Evolutionary conservation across 2,113 vertebrate genomes (phyloP).

Genomic region (Nematolebias whitei): DNA sequence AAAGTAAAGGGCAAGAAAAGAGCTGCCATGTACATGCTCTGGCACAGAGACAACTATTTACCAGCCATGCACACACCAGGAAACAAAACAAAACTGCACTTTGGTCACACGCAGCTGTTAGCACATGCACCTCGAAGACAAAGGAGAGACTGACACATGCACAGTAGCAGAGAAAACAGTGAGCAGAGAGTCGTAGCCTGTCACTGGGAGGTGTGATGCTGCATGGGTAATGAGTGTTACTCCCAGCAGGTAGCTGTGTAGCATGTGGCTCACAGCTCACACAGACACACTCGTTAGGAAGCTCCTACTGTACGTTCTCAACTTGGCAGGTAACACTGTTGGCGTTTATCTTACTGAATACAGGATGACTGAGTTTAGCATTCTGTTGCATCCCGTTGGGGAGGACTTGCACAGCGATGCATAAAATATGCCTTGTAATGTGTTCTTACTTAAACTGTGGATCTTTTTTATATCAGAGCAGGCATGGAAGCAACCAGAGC

Average conservation of each 20-base stretch:
- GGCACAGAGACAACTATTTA: constrained; percentile 24
- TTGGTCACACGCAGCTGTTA: constrained; percentile 34
- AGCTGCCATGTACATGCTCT: constrained; percentile 11
- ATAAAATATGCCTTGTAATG: constrained; percentile 52
- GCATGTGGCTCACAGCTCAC: constrained; percentile 49
- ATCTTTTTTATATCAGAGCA: constrained; percentile 26
- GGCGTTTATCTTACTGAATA: constrained; percentile 63
- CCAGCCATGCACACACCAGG: constrained; percentile 16
- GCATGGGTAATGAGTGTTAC: constrained; percentile 68
- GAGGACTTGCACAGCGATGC: constrained; percentile 21
- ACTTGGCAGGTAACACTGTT: constrained; percentile 60
- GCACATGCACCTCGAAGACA: constrained; percentile 17
- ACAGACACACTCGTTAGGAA: constrained; percentile 59
- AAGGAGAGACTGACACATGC: constrained; percentile 50
- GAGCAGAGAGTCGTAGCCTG: constrained; percentile 44
- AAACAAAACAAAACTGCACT: constrained; percentile 38
- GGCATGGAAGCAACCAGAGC: constrained; percentile 19
- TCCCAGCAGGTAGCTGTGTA: constrained; percentile 63
- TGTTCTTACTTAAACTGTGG: constrained; percentile 22
- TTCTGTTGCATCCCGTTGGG: constrained; percentile 25
- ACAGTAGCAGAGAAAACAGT: constrained; percentile 36
- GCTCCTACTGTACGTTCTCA: constrained; percentile 23
- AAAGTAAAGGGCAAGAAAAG: constrained; percentile 17
- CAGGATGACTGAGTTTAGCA: constrained; percentile 43
- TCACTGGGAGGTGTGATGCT: constrained; percentile 61